Base-by-base conservation (phyloP, 2,888 invertebrate genomes). In the Apodemia mormo region DNA sequence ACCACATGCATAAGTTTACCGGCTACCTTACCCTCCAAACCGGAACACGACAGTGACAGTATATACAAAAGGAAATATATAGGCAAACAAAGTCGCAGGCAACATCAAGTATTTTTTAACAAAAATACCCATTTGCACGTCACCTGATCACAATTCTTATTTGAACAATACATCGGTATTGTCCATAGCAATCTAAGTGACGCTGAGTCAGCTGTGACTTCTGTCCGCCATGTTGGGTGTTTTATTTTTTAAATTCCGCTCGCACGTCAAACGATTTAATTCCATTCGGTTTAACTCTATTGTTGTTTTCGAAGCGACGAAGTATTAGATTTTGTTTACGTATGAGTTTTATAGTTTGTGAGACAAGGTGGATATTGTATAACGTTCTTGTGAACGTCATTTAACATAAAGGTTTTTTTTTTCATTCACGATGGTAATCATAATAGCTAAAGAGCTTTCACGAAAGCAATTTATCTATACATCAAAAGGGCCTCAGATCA, bases 161-260 rank as follows among this genome's bases (percentile, higher is more conserved):
- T 52, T 7, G 52, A 52, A 52, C 52, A 52, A 52, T 52, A n/a
- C 52, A 52, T n/a, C 52, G n/a, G n/a, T n/a, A 52, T 52, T 52
- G 52, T 52, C 52, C 52, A 61, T 61, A 37, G 33, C 61, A 61
- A 61, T 61, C 52, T 52, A 61, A 61, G 61, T 61, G 85, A 80
- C 81, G 90, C 87, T 82, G 88, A 90, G 83, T 90, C 90, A 91
- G 90, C 90, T 90, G 88, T 83, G 82, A 83, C 81, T 81, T 75
- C 78, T 76, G 74, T 74, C 81, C 79, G 84, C 87, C 87, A 89
- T 89, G 77, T 88, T 88, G 84, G 78, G 82, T 81, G 82, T 87
- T 85, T 84, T 81, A 79, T 85, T 86, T 86, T 88, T 86, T 80
- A 77, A 85, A 86, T 80, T 82, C 82, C 81, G 76, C 75, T 72